phyloP scores from a whole-genome alignment of 2,113 vertebrate genomes.

The Cyrtonyx montezumae region DNA sequence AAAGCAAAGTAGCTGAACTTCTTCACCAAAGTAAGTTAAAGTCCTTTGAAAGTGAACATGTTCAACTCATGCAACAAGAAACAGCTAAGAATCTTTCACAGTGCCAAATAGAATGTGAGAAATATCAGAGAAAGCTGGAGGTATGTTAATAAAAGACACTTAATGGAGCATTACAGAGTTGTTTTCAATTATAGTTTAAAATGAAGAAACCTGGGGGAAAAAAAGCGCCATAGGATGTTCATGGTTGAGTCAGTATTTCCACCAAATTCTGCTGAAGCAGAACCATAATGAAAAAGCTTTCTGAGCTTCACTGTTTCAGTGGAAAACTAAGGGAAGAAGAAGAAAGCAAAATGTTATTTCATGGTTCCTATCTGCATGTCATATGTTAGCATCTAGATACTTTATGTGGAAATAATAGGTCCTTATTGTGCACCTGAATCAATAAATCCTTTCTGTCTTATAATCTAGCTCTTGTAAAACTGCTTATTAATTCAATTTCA shows the following conservation, averaged over 20 bases:
- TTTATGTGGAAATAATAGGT: background rate
- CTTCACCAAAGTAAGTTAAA: slow-evolving; percentile 92
- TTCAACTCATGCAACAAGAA: slow-evolving; percentile 93
- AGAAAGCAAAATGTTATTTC: background rate
- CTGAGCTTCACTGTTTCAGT: background rate
- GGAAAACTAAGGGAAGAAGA: background rate
- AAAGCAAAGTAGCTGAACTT: slow-evolving; percentile 89
- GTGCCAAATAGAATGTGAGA: slow-evolving; percentile 96
- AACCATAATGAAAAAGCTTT: background rate
- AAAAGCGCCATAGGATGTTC: background rate
- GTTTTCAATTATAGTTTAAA: background rate
- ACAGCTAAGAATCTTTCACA: slow-evolving; percentile 89
- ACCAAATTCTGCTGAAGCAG: background rate
- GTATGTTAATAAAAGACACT: slow-evolving; percentile 72
- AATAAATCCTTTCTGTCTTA: background rate
- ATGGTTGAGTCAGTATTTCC: background rate
- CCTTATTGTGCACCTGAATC: background rate
- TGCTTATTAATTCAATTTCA: background rate
- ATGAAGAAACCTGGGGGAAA: background rate
- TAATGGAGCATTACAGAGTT: background rate
- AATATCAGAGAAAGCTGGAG: slow-evolving; percentile 97
- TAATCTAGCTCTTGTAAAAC: background rate
- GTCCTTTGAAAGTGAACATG: slow-evolving; percentile 91
- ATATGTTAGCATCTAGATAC: background rate
- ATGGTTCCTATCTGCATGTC: background rate